Conservation (phyloP, 1,140 invertebrate species). For the Pogonomyrmex californicus region DNA sequence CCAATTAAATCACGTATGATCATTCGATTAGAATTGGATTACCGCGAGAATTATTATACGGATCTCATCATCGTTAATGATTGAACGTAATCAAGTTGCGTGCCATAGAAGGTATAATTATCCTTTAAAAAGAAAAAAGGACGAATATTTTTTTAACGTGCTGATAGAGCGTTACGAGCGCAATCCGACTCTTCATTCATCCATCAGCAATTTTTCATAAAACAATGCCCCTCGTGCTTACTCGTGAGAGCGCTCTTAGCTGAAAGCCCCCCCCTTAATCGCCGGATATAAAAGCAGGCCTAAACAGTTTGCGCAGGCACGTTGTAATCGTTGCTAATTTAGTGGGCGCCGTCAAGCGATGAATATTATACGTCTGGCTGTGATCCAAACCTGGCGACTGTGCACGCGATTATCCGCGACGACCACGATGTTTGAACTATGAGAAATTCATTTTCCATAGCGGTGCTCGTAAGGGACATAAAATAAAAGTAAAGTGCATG, state of each 20-base stretch:
- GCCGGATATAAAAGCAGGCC: constrained; percentile 63
- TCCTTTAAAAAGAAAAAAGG: constrained; percentile 29
- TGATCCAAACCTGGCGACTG: constrained; percentile 63
- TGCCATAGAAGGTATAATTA: too few relatives aligned
- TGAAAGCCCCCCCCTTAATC: constrained; percentile 71
- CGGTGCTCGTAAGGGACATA: neutral
- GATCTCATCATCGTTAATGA: constrained; percentile 9
- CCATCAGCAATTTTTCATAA: constrained; percentile 71
- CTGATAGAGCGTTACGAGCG: constrained; percentile 36
- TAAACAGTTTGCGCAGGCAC: constrained; percentile 69
- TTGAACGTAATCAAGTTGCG: neutral
- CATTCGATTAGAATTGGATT: neutral
- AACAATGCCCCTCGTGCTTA: constrained; percentile 32
- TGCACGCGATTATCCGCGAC: constrained; percentile 45
- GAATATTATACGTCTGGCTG: constrained; percentile 67
- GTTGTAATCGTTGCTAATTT: constrained; percentile 74
- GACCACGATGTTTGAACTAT: constrained; percentile 23
- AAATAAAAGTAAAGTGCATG: neutral
- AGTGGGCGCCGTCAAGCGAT: constrained; percentile 51
- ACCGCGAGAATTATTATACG: neutral
- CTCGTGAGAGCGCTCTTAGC: constrained; percentile 17
- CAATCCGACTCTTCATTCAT: constrained; percentile 10
- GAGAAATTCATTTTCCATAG: constrained; percentile 49
- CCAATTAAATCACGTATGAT: neutral
- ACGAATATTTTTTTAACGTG: constrained; percentile 24